These are phyloP conservation scores for Aplocera efformata DNA, from an alignment of 2,888 invertebrate species.

Conservation along the genomic window DNA sequence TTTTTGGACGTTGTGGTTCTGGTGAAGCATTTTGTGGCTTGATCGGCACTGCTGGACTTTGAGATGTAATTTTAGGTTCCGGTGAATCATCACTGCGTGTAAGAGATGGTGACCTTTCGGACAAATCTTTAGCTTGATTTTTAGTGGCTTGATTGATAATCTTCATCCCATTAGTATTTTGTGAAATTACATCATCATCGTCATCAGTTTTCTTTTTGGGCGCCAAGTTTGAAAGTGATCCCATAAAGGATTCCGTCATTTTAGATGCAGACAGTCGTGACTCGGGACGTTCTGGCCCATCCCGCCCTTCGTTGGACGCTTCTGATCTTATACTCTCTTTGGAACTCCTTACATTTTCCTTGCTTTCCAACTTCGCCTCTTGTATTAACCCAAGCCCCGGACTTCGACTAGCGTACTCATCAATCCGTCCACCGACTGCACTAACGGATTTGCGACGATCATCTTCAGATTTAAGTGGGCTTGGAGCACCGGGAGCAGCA, in stretches of 20 bases:
- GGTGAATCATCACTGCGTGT: constrained; percentile 76
- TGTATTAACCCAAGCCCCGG: constrained; percentile 72
- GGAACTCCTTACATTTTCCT: constrained; percentile 65
- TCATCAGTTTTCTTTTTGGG: constrained; percentile 65
- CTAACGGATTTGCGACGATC: constrained; percentile 76
- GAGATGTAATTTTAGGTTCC: constrained; percentile 58
- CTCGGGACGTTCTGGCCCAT: constrained; percentile 62
- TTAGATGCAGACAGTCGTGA: constrained; percentile 69
- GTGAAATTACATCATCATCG: constrained; percentile 68
- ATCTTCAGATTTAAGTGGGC: constrained; percentile 68
- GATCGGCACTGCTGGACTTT: constrained; percentile 40
- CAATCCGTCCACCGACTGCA: constrained; percentile 65
- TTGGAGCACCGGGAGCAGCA: constrained; percentile 70
- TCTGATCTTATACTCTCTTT: constrained; percentile 69
- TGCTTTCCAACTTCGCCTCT: constrained; percentile 66
- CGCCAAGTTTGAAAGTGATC: constrained; percentile 55
- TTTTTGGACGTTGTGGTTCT: constrained; percentile 64
- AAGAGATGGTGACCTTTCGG: constrained; percentile 72
- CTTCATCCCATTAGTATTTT: constrained; percentile 51
- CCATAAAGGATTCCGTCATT: constrained; percentile 76
- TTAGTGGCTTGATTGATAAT: constrained; percentile 36
- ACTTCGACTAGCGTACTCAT: constrained; percentile 59
- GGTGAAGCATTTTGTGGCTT: constrained; percentile 53
- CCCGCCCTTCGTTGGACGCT: constrained; percentile 51
- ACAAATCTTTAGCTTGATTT: constrained; percentile 54